Evolutionary conservation across 2,888 invertebrate genomes (phyloP), one percentile per base, ranked within the genome.

Genomic region (Oscheius sp.): DNA sequence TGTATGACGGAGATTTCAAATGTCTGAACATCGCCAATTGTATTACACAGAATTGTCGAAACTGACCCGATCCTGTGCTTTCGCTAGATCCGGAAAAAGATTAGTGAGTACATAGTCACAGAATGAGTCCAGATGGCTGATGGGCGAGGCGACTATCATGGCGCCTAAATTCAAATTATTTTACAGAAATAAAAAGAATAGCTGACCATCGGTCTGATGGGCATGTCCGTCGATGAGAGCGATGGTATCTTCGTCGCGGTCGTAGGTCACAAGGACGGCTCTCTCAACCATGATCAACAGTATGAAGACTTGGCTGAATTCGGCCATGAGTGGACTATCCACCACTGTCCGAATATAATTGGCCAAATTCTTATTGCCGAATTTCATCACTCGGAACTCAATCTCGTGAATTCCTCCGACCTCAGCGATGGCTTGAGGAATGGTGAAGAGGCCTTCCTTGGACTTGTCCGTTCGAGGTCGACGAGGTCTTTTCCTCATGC

Each of bases 221-320:
- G 61, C 61, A 13, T 61, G 61, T 41, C 61, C 61, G 43, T 61
- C 61, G 43, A 61, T 61, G 43, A 61, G n/a, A 18, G 12, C 7
- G n/a, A 61, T 13, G 45, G 41, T 41, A 6, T 61, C n/a, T 13
- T 43, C 43, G n/a, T 61, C 43, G 6, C 61, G 61, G n/a, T 61
- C 61, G 43, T 18, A 61, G 43, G 21, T 41, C 21, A 61, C 45
- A 1, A 61, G 13, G 5, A 61, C 16, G 43, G 61, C 61, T 61
- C 45, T 2, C 18, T 61, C 21, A 18, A 23, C 18, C 41, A 61
- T 61, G 21, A 61, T 41, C 21, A 45, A 9, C n/a, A 43, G 21
- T 18, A 61, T n/a, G 43, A 43, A 61, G 61, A 61, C 9, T 43
- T 61, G 61, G 18, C 45, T 61, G 43, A 61, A 61, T 16, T 43